Evolutionary conservation across 2,797 vertebrate genomes (phyloP), one percentile per base, ranked within the genome.

Genomic region (Parambassis ranga): DNA sequence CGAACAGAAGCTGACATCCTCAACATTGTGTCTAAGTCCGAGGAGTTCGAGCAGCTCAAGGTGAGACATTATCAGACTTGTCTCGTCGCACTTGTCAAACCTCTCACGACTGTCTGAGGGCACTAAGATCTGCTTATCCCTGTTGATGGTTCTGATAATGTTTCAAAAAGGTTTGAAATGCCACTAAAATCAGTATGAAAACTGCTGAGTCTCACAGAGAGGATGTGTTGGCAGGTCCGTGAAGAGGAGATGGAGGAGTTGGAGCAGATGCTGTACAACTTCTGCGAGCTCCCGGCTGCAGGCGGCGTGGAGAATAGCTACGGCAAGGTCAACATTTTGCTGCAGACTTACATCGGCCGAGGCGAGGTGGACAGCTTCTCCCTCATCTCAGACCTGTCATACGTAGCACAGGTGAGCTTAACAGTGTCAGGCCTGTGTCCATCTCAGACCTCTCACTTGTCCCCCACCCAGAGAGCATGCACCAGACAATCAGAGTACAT

Each of bases 1-100:
- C 95, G 94, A 84, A 98, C 95, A 1, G 97, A 99, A 74, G 94
- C 93, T 0, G 96, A 98, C 76, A 95, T 99, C 81, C 87, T 99
- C 84, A 92, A 92, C 44, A 96, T 98, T 32, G 95, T 98, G 10
- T 98, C 96, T 38, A 98, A 97, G 90, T 96, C 98, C 2, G 98
- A 99, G 87, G 97, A 99, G 87, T 99, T 99, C 77, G 96, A 99
- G 32, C 98, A 99, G 87, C 94, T 99, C 27, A 99, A 99, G 96
- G 98, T 99, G 90, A 93, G 91, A 31, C 10, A 4, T 44, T 5
- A 16, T 26, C 8, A 10, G 26, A n/a, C 13, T 2, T 30, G 26
- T 22, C 22, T 5, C 22, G 22, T 22, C 13, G 6, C 18, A 6
- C 31, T n/a, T 3, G 13, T 8, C 7, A 7, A 15, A 33, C 4